Percentiles rank a stretch among this genome's conserved stretches.
These are phyloP conservation scores for Drosophila mimetica DNA, from an alignment of 2,888 invertebrate genomes.

Conservation along the genomic window DNA sequence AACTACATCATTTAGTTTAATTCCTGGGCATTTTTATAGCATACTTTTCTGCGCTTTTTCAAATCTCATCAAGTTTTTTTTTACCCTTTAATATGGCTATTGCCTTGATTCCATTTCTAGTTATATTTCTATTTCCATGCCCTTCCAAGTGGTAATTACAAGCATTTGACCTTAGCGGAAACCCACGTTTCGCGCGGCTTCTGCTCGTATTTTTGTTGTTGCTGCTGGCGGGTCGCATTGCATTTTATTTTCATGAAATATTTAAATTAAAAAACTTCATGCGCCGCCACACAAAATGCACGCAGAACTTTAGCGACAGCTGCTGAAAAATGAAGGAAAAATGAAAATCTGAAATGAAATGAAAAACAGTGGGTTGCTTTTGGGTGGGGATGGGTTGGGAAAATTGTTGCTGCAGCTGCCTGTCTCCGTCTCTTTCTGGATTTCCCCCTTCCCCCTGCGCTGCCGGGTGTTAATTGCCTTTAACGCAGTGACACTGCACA, in stretches of 20 bases:
- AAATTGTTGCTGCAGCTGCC: constrained; percentile 25
- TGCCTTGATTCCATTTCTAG: constrained; percentile 5
- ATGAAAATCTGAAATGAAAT: constrained; percentile 38
- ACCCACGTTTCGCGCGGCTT: not conserved
- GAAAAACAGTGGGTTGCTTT: constrained; percentile 31
- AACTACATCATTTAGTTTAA: constrained; percentile 3
- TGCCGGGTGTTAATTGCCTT: constrained; percentile 67
- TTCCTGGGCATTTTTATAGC: constrained; percentile 3
- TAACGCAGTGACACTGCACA: constrained; percentile 67
- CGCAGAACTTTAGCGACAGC: constrained; percentile 52
- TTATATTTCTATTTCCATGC: constrained; percentile 1
- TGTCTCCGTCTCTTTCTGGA: not conserved
- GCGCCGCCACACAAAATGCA: constrained; percentile 56
- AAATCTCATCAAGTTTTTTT: constrained; percentile 5
- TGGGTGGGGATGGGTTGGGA: too few relatives aligned
- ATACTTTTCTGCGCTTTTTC: constrained; percentile 2
- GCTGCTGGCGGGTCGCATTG: constrained; percentile 13
- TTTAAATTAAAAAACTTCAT: constrained; percentile 57
- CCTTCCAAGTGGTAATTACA: constrained; percentile 21
- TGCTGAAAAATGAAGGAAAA: constrained; percentile 45
- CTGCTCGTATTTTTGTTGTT: not conserved
- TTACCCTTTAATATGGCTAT: constrained; percentile 9
- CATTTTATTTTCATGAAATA: constrained; percentile 48
- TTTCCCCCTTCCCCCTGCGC: constrained; percentile 13
- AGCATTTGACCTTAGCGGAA: constrained; percentile 31